These are phyloP conservation scores for Hassar affinis DNA, from an alignment of 2,113 vertebrate species.

Conservation along the genomic window DNA sequence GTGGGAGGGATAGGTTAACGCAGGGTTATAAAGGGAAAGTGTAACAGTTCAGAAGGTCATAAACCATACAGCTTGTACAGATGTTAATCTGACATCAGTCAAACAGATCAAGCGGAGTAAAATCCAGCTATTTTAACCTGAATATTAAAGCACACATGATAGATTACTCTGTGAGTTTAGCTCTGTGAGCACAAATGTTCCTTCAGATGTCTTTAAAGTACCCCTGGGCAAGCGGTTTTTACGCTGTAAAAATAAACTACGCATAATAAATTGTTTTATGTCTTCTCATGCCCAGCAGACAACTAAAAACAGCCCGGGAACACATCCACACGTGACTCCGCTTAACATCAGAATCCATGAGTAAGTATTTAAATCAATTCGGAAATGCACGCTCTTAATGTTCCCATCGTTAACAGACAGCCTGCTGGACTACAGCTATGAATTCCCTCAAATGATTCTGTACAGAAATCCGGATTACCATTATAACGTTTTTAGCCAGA, in stretches of 20 bases:
- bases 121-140: neutral
- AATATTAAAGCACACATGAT: neutral
- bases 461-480: neutral
- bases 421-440: neutral
- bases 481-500: neutral
- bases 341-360: neutral
- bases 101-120: neutral
- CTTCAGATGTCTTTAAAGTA: neutral
- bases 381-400: neutral
- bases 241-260: neutral
- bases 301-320: neutral
- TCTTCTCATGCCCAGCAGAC: neutral
- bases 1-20: too few relatives aligned
- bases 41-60: neutral
- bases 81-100: neutral
- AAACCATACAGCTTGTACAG: neutral
- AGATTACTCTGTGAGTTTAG: neutral
- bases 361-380: neutral
- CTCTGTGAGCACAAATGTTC: neutral
- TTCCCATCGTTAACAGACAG: neutral
- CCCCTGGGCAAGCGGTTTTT: neutral
- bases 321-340: neutral
- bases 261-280: neutral
- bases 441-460: neutral
- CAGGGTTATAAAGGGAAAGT: neutral